Evolutionary conservation across 2,888 invertebrate species (phyloP).

Genomic region (Philereme vetulata): DNA sequence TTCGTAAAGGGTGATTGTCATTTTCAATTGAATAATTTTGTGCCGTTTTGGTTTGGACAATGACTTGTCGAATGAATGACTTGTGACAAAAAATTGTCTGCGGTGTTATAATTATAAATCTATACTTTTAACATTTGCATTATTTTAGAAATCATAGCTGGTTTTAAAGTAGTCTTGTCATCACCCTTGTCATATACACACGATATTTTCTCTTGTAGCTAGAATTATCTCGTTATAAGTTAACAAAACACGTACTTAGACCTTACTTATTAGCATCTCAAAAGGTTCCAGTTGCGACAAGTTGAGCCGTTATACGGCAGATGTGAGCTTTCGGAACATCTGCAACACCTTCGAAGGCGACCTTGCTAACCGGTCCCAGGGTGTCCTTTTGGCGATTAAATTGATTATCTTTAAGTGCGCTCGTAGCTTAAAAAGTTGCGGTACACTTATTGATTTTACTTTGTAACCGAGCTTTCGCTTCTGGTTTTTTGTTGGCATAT

Average conservation of each 20-base stretch:
- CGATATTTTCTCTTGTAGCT: not conserved
- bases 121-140: too few species aligned
- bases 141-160: too few species aligned
- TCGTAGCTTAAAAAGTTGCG: conserved; percentile 17
- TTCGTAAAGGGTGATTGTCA: conserved; percentile 5
- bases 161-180: not conserved
- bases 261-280: conserved; percentile 8
- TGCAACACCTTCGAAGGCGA: conserved; percentile 41
- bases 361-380: conserved; percentile 44
- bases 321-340: conserved; percentile 41
- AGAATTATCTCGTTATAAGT: conserved; percentile 3
- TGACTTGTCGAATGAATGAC: too few species aligned
- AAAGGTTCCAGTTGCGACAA: conserved; percentile 30
- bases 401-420: conserved; percentile 24
- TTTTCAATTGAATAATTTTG: not conserved
- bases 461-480: conserved; percentile 20
- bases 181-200: not conserved
- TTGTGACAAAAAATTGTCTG: too few species aligned
- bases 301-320: conserved; percentile 37
- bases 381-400: conserved; percentile 32
- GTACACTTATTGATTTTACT: conserved; percentile 22
- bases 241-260: not conserved
- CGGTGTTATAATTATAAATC: too few species aligned
- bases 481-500: conserved; percentile 5
- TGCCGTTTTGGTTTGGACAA: conserved; percentile 3